Base-by-base conservation (phyloP, 2,888 invertebrate genomes). In the Zele albiditarsus region DNA sequence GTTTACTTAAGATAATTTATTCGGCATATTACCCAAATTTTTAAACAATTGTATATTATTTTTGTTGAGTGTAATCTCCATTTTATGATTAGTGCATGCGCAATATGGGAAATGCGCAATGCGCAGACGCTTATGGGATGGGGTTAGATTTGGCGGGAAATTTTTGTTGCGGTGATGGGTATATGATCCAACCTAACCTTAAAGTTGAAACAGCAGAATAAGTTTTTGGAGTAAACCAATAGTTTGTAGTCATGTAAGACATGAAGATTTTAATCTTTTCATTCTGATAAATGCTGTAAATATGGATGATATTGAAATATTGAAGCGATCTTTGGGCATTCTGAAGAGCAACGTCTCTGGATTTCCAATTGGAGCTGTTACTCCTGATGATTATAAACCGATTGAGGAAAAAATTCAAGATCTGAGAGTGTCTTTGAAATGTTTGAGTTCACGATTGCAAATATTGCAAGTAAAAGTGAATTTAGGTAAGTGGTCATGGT, bases 301-400 rank as follows among this genome's bases (percentile, higher is more conserved):
- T 31, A 70, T 70, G 70, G 60, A 70, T 14, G 42, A 23, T 10
- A 70, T 70, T 23, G 38, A 38, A 16, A 38, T 42, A 33, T 33
- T 70, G 10, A 28, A 70, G 20, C 58, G 38, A 27, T 31, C 70
- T n/a, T 25, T 70, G 10, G 16, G 25, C 6, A n/a, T 58, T 57
- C 20, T 70, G 25, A 60, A 77, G 25, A 73, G 74, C 27, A 77
- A 71, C 23, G 75, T 82, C 14, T 77, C 75, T 0, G 69, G 77
- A 68, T 81, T 81, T 67, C 79, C 80, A 0, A 67, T 82, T 65
- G 82, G 80, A 23, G 82, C 81, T 5, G 76, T 80, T 57, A 76
- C 80, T 8, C 28, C 78, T 3, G 72, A 78, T 49, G 82, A 81
- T 77, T 77, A 78, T 28, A 82, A 81, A 58, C 80, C 81, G 2